phyloP scores from a whole-genome alignment of 2,888 invertebrate genomes.

The Agrotis puta region DNA sequence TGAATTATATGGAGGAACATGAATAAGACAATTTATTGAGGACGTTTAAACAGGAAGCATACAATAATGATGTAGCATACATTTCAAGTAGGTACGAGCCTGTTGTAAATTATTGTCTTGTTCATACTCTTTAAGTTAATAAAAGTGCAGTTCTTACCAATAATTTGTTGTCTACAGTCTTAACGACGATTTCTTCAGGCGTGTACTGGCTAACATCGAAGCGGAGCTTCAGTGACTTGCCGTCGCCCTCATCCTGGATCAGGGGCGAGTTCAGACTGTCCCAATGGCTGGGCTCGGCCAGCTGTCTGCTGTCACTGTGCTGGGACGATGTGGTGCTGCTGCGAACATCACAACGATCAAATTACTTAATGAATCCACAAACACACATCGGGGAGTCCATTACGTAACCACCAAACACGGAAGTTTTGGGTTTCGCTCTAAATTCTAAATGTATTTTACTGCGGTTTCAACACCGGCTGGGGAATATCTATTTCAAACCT shows the following conservation, averaged over 20 bases:
- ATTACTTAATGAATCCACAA: conserved; percentile 38
- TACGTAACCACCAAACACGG: conserved; percentile 55
- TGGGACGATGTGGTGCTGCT: conserved; percentile 93
- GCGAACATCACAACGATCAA: conserved; percentile 72
- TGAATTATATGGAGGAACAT: conserved; percentile 9
- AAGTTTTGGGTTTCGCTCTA: conserved; percentile 37
- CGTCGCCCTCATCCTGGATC: conserved; percentile 98
- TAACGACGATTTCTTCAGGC: conserved; percentile 99
- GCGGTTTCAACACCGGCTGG: conserved; percentile 25
- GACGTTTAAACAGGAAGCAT: background rate
- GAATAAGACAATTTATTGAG: conserved; percentile 12
- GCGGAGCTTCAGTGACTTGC: conserved; percentile 97
- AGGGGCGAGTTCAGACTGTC: conserved; percentile 97
- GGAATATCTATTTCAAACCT: conserved; percentile 34
- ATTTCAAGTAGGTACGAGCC: background rate
- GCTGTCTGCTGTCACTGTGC: conserved; percentile 91
- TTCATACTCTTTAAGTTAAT: background rate
- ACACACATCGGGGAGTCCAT: conserved; percentile 34
- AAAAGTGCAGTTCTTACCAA: conserved; percentile 92
- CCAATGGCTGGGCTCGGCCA: conserved; percentile 93
- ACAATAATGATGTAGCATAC: background rate
- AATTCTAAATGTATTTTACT: conserved; percentile 32
- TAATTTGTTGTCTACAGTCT: conserved; percentile 99
- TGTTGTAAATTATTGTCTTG: background rate
- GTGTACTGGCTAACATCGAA: conserved; percentile 99